Conservation (phyloP, 2,888 invertebrate species). For the Volucella inanis region DNA sequence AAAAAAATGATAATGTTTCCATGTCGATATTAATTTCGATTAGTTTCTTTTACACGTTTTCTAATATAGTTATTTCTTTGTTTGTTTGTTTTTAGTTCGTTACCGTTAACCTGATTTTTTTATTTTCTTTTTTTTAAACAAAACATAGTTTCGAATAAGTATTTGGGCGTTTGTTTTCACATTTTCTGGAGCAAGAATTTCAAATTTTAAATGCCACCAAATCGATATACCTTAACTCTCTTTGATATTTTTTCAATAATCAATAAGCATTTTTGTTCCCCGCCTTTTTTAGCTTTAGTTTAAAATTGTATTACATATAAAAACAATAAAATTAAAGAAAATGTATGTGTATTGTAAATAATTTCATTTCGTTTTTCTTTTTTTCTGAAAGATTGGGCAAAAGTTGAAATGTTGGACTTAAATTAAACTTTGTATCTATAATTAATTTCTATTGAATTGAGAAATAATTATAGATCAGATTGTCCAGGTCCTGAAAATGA, state of each 20-base stretch:
- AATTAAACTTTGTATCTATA: conserved; percentile 78
- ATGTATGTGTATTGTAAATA: conserved; percentile 10
- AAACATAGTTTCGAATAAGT: conserved; percentile 27
- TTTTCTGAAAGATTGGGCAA: conserved; percentile 29
- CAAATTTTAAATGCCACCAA: conserved; percentile 65
- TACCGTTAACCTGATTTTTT: conserved; percentile 65
- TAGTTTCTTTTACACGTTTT: conserved; percentile 35
- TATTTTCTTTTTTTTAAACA: not conserved
- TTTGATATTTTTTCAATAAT: conserved; percentile 29
- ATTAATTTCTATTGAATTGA: conserved; percentile 83
- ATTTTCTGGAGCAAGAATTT: conserved; percentile 43
- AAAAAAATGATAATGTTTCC: conserved; percentile 48
- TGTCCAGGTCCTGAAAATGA: conserved; percentile 85
- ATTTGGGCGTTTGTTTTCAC: not conserved
- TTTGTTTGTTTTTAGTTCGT: conserved; percentile 47
- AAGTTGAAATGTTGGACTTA: conserved; percentile 67
- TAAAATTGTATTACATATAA: conserved; percentile 10
- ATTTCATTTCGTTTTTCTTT: conserved; percentile 31
- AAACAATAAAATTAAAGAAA: conserved; percentile 13
- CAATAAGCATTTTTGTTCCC: conserved; percentile 61
- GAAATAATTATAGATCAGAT: conserved; percentile 85
- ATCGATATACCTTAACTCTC: conserved; percentile 36
- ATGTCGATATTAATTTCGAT: conserved; percentile 69
- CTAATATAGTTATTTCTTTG: conserved; percentile 12
- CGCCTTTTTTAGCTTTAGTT: conserved; percentile 17